Percentiles rank a stretch among this genome's conserved stretches.
These are phyloP conservation scores for Gadus chalcogrammus DNA, from an alignment of 2,113 vertebrate species.

Conservation along the genomic window DNA sequence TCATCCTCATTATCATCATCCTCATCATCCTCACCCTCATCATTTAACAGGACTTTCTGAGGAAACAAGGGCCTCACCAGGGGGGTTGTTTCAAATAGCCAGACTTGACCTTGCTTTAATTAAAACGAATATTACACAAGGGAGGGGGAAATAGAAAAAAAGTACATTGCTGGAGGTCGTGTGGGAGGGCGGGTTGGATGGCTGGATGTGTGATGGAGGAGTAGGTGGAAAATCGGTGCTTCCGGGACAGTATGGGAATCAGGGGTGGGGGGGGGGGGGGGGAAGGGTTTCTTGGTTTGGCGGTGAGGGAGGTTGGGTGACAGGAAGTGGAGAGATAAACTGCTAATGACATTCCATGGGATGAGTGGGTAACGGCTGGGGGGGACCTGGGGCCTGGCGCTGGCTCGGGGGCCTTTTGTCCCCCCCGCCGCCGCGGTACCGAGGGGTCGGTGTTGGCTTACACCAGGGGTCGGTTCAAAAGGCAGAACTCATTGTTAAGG, in stretches of 20 bases:
- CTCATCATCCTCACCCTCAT: no score
- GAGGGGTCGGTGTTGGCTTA: conserved; percentile 63
- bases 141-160: conserved; percentile 22
- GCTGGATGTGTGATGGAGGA: no score
- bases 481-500: conserved; percentile 23
- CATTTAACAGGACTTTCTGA: no score
- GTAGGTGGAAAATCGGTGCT: background rate
- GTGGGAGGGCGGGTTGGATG: background rate
- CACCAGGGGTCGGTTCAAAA: conserved; percentile 42
- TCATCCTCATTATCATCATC: no score
- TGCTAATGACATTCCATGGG: conserved; percentile 53
- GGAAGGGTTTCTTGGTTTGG: conserved; percentile 6
- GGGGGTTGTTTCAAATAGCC: no score
- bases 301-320: conserved; percentile 2
- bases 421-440: conserved; percentile 8
- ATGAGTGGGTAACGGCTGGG: conserved; percentile 38
- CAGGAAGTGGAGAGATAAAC: conserved; percentile 51
- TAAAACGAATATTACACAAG: conserved; percentile 32
- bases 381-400: conserved; percentile 13
- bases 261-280: conserved; percentile 19
- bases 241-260: conserved; percentile 10
- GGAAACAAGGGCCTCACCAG: no score
- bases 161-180: conserved; percentile 16
- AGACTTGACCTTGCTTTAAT: conserved; percentile 13
- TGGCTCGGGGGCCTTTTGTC: conserved; percentile 48